Conservation (phyloP, 2,113 vertebrate genomes). For the Nyctibius bracteatus region DNA sequence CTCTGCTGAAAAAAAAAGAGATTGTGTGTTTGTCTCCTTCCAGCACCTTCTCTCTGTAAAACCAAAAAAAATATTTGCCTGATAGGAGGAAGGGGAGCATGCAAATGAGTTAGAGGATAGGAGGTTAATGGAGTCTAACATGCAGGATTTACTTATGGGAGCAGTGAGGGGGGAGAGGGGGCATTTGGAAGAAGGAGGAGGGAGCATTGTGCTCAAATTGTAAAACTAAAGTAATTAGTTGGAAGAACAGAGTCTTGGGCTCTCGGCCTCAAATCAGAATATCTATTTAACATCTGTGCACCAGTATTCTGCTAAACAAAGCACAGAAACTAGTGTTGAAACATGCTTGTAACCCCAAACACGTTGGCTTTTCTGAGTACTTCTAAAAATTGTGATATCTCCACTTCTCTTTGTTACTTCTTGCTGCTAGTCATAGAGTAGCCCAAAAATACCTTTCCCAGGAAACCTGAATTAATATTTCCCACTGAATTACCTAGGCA, state of each 20-base stretch:
- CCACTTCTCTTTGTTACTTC: neutral
- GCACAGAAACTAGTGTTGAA: neutral
- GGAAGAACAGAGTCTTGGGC: constrained; percentile 1
- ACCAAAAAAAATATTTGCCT: neutral
- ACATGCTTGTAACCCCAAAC: neutral
- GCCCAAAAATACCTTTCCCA: neutral
- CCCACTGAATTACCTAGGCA: neutral
- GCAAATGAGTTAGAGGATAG: neutral
- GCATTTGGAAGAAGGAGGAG: neutral
- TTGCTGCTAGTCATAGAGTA: neutral
- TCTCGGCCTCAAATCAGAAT: neutral
- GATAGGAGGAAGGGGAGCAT: neutral
- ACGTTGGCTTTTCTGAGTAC: neutral
- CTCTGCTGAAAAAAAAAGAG: neutral
- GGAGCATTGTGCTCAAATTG: constrained; percentile 7
- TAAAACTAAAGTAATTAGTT: constrained; percentile 33
- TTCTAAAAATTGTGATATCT: neutral
- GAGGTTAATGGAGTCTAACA: neutral
- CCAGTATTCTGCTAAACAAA: constrained; percentile 18
- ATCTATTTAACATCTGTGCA: constrained; percentile 30
- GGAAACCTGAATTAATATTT: neutral
- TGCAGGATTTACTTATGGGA: neutral
- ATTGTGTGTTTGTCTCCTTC: neutral
- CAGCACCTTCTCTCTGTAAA: neutral
- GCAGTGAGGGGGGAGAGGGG: neutral